Conservation (phyloP, 1,140 invertebrate genomes). For the Drosophila sproati region DNA sequence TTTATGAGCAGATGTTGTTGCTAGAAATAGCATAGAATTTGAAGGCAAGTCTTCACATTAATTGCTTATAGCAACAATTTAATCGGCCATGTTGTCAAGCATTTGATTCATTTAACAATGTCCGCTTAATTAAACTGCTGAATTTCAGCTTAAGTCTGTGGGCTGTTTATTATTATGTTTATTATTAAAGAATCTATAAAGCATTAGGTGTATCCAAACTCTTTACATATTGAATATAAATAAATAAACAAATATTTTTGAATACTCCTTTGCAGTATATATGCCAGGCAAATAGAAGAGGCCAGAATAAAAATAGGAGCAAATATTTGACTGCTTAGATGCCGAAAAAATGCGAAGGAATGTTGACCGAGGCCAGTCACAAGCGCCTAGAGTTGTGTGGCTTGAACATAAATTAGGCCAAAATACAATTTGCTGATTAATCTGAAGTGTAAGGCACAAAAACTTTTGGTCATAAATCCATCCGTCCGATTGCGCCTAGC, state of each 20-base stretch:
- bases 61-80: slow-evolving; percentile 18
- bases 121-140: slow-evolving; percentile 6
- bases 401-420: slow-evolving; percentile 70
- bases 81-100: background rate
- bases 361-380: background rate
- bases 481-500: slow-evolving; percentile 29
- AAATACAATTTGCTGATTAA: slow-evolving; percentile 83
- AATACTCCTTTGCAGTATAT: slow-evolving; percentile 1
- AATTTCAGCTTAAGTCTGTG: background rate
- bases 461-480: slow-evolving; percentile 75
- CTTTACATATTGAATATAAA: no score
- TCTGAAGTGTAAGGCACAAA: slow-evolving; percentile 74
- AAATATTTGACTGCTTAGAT: slow-evolving; percentile 15
- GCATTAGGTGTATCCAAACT: no score
- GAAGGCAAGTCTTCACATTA: slow-evolving; percentile 1
- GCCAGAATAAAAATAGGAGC: background rate
- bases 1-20: slow-evolving; percentile 52
- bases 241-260: slow-evolving; percentile 12
- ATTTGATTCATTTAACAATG: background rate
- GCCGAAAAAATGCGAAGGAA: background rate
- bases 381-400: slow-evolving; percentile 18
- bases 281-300: background rate
- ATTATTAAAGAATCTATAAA: no score
- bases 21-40: background rate
- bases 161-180: no score